phyloP scores from a whole-genome alignment of 1,140 invertebrate species.

The Heterodera carotae region DNA sequence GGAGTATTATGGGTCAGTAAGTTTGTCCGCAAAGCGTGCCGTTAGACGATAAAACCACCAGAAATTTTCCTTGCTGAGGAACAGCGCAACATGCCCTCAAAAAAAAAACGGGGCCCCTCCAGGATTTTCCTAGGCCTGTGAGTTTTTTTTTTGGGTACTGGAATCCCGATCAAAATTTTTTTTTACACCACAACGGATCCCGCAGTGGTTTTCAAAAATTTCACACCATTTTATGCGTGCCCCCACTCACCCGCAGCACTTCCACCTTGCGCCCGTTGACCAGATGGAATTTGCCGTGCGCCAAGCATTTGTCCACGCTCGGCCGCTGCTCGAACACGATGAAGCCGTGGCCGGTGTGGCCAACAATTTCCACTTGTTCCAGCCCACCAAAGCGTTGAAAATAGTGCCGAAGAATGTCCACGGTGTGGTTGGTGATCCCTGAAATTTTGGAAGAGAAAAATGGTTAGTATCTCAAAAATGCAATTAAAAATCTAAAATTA shows the following conservation, averaged over 20 bases:
- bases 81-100: too few relatives aligned
- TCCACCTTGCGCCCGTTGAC: slow-evolving; percentile 13
- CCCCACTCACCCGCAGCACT: not conserved
- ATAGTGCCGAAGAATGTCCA: slow-evolving; percentile 52
- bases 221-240: too few relatives aligned
- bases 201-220: too few relatives aligned
- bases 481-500: slow-evolving; percentile 19
- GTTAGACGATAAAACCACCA: too few relatives aligned
- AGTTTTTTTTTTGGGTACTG: too few relatives aligned
- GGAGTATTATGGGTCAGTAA: too few relatives aligned
- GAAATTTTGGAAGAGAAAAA: slow-evolving; percentile 47
- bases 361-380: slow-evolving; percentile 57
- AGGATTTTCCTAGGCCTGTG: too few relatives aligned
- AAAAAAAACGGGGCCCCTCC: too few relatives aligned
- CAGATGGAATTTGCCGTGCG: not conserved
- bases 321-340: slow-evolving; percentile 49
- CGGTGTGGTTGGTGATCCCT: slow-evolving; percentile 56
- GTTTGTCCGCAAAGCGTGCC: too few relatives aligned
- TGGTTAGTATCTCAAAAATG: not conserved
- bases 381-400: slow-evolving; percentile 55
- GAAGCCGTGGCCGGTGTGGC: slow-evolving; percentile 52
- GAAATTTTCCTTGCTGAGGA: too few relatives aligned
- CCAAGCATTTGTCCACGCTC: slow-evolving; percentile 41
- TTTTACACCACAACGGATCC: too few relatives aligned
- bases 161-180: too few relatives aligned